Evolutionary conservation across 2,888 invertebrate species (phyloP), one percentile per base, ranked within the genome.

Genomic region (Eristalis arbustorum): DNA sequence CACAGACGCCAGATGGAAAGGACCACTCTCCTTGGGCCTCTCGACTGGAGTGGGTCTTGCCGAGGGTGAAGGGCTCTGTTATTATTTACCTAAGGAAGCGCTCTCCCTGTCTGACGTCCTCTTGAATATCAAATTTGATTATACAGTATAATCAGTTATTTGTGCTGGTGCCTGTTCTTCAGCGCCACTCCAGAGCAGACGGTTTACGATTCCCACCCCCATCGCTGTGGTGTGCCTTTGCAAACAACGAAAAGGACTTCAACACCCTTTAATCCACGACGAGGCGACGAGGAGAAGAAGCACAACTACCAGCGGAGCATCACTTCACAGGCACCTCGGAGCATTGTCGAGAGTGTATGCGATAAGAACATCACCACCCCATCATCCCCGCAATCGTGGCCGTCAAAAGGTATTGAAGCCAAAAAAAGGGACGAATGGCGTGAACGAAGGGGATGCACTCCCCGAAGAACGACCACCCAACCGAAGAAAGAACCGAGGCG

Each of bases 71-170:
- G 77, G 81, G 64, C 78, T 81, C 59, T 73, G 81, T 59, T 73
- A 49, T 61, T 77, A 77, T 84, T 81, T 71, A 56, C 71, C 42
- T 68, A 76, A 37, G 71, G 56, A 37, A 61, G 23, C 63, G 37
- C 11, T 61, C 71, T 71, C 25, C 25, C 34, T 31, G 59, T 28
- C 59, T 25, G 49, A 49, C 49, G 49, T 62, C 22, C 66, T 64
- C 64, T 71, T 56, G 71, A 78, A 63, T 63, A 78, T 67, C 71
- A 76, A 78, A 83, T 73, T 83, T 87, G 78, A 87, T 87, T 87
- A 78, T 87, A 78, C 74, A 71, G 82, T 82, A 82, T 82, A 87
- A 87, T 87, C 83, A 82, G 78, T 82, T 87, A 82, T 78, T 82
- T 85, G 74, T 76, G 62, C 25, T 71, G 73, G 63, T 82, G 73